A percentile compares a stretch with the other conserved stretches of the same genome.
Conservation (phyloP, 2,113 vertebrate genomes). For the Anser cygnoides region DNA sequence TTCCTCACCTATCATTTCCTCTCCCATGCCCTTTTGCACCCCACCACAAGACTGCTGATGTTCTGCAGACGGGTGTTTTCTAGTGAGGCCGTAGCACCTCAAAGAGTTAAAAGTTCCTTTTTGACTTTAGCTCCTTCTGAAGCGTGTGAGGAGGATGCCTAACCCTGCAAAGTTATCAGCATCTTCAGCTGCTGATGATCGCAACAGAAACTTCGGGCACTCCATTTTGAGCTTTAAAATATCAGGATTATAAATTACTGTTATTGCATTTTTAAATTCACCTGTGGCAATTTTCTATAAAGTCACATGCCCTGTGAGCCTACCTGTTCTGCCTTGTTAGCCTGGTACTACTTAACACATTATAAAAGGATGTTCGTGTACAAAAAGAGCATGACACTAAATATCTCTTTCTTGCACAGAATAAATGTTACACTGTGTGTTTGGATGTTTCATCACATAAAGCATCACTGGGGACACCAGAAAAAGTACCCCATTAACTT, state of each 20-base stretch:
- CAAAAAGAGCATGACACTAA: background rate
- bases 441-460: background rate
- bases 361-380: background rate
- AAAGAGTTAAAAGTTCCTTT: background rate
- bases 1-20: background rate
- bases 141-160: background rate
- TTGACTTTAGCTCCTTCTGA: background rate
- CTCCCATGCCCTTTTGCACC: background rate
- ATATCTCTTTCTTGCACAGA: background rate
- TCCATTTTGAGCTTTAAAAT: background rate
- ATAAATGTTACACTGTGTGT: background rate
- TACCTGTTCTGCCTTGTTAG: background rate
- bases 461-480: background rate
- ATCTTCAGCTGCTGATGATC: background rate
- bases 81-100: background rate
- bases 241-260: background rate
- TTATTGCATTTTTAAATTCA: background rate
- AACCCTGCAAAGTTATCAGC: background rate
- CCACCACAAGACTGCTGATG: fast-evolving
- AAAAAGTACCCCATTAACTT: background rate
- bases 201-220: background rate
- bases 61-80: background rate
- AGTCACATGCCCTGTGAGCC: background rate
- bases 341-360: background rate
- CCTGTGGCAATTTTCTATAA: background rate